These are phyloP conservation scores for Drosophila nigromelanica DNA, from an alignment of 1,140 invertebrate species.

Conservation along the genomic window DNA sequence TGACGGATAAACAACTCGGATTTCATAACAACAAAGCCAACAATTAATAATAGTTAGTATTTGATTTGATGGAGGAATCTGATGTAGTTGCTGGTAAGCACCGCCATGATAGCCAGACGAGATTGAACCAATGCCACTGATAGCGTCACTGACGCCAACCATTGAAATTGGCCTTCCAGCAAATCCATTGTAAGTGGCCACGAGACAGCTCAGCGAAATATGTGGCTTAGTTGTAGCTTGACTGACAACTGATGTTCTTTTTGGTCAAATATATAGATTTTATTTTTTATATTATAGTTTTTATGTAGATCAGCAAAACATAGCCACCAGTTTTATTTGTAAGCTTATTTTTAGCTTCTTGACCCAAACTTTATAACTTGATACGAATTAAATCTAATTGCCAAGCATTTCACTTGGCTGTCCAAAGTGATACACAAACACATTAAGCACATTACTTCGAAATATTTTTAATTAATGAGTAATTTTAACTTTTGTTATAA, in stretches of 20 bases:
- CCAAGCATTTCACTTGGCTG: not conserved
- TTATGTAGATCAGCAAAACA: no score
- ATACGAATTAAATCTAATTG: no score
- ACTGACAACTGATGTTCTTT: not conserved
- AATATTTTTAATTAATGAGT: no score
- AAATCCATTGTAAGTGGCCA: not conserved
- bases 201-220: conserved; percentile 14
- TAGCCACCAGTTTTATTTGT: no score
- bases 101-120: not conserved
- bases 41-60: no score
- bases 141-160: not conserved
- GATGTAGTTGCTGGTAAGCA: not conserved
- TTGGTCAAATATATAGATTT: not conserved
- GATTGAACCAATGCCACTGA: not conserved
- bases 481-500: no score
- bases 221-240: not conserved
- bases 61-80: not conserved
- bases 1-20: not conserved
- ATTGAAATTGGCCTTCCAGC: not conserved
- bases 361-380: not conserved
- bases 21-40: not conserved
- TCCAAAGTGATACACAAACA: no score
- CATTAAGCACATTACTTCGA: no score
- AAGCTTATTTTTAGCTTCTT: not conserved
- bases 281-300: conserved; percentile 10